These are phyloP conservation scores for Dryocosmus kuriphilus DNA, from an alignment of 2,888 invertebrate genomes.

Conservation along the genomic window DNA sequence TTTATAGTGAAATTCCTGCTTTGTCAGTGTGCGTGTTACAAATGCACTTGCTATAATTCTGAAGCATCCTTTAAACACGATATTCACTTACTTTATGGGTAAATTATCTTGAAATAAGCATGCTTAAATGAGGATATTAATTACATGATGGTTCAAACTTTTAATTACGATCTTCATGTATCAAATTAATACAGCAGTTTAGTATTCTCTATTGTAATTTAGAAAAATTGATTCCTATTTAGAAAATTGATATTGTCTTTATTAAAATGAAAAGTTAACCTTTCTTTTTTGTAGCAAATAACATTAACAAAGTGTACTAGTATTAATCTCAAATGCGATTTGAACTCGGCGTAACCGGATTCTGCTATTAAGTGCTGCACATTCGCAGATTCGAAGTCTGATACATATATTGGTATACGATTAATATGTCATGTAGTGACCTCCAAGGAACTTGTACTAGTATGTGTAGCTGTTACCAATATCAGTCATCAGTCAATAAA, in stretches of 20 bases:
- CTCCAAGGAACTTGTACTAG: neutral
- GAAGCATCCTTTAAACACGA: slow-evolving; percentile 26
- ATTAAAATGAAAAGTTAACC: too few relatives aligned
- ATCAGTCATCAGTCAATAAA: slow-evolving; percentile 24
- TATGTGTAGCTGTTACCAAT: slow-evolving; percentile 20
- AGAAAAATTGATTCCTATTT: too few relatives aligned
- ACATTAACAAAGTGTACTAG: neutral
- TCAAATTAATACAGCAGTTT: neutral
- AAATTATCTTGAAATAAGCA: slow-evolving; percentile 13
- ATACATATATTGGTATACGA: slow-evolving; percentile 20
- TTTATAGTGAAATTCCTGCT: slow-evolving; percentile 28
- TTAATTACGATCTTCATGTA: neutral
- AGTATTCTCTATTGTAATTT: too few relatives aligned
- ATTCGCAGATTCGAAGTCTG: slow-evolving; percentile 17
- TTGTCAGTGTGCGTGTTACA: slow-evolving; percentile 24
- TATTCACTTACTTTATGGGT: slow-evolving; percentile 21
- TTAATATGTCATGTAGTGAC: slow-evolving; percentile 22
- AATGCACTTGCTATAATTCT: slow-evolving; percentile 28
- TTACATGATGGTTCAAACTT: neutral
- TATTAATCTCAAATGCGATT: neutral
- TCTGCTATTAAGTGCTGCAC: neutral
- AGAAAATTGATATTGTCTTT: too few relatives aligned
- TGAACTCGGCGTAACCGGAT: slow-evolving; percentile 12
- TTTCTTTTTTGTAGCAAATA: too few relatives aligned
- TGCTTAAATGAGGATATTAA: slow-evolving; percentile 14